phyloP scores from a whole-genome alignment of 2,797 vertebrate genomes.

The Spheniscus humboldti region DNA sequence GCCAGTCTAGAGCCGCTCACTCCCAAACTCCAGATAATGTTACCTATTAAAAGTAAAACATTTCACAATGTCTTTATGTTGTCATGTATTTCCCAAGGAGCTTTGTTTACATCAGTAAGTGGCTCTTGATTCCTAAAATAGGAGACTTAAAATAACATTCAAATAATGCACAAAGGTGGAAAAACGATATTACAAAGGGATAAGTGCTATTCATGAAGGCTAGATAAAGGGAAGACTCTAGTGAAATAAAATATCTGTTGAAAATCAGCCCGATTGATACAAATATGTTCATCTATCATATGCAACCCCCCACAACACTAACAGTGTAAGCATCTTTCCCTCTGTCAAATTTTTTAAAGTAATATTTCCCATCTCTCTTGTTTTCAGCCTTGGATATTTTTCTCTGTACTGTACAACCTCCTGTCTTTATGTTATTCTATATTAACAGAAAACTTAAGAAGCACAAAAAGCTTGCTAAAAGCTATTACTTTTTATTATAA shows the following conservation, averaged over 20 bases:
- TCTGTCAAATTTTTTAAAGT: background rate
- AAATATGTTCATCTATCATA: background rate
- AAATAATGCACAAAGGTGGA: background rate
- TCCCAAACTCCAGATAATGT: background rate
- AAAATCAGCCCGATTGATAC: background rate
- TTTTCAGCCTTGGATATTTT: background rate
- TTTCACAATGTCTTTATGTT: background rate
- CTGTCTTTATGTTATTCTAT: background rate
- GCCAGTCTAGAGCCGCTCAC: background rate
- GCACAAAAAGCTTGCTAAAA: background rate
- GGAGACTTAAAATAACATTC: background rate
- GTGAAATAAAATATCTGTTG: background rate
- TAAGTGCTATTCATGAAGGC: background rate
- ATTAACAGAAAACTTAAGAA: background rate
- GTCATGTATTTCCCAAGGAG: background rate
- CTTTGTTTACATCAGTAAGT: background rate
- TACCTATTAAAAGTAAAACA: conserved; percentile 23
- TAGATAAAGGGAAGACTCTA: background rate
- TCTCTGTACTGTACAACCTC: background rate
- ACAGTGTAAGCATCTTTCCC: background rate
- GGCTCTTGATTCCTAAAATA: background rate
- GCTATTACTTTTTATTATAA: background rate
- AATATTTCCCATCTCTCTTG: background rate
- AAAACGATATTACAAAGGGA: background rate
- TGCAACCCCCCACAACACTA: background rate